These are phyloP conservation scores for Hydriomena furcata DNA, from an alignment of 2,888 invertebrate genomes.

Conservation along the genomic window DNA sequence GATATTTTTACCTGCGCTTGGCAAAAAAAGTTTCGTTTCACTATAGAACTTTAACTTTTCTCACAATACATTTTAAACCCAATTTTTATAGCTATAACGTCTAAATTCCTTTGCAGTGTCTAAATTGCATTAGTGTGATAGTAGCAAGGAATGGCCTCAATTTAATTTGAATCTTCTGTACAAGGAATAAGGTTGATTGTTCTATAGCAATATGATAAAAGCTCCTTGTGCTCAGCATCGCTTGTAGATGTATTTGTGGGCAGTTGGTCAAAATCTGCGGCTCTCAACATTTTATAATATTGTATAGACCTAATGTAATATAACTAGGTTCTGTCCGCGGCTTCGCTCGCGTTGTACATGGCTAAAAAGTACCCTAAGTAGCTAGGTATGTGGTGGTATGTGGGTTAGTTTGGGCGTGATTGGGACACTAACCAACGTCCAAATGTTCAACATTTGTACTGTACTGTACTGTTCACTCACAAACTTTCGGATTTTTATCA, in stretches of 20 bases:
- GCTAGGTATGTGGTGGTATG: too few species aligned
- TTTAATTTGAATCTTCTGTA: conserved; percentile 34
- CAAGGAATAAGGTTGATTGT: conserved; percentile 29
- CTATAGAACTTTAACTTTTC: conserved; percentile 45
- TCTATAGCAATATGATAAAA: conserved; percentile 37
- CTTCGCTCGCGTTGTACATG: too few species aligned
- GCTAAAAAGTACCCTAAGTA: too few species aligned
- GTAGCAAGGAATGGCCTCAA: conserved; percentile 36
- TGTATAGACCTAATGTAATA: too few species aligned
- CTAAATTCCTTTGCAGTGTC: conserved; percentile 25
- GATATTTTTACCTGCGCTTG: conserved; percentile 79
- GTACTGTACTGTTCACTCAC: too few species aligned
- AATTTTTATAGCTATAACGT: conserved; percentile 8
- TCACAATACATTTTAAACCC: conserved; percentile 32
- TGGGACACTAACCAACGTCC: too few species aligned
- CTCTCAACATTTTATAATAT: conserved; percentile 55
- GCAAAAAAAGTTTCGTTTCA: conserved; percentile 67
- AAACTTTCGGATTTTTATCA: too few species aligned
- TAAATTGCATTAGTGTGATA: conserved; percentile 62
- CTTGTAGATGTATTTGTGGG: conserved; percentile 66
- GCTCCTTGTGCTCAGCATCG: conserved; percentile 56
- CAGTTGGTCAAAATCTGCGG: conserved; percentile 69
- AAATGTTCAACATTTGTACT: too few species aligned
- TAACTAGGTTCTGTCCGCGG: too few species aligned
- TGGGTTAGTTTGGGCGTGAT: too few species aligned